Conservation (phyloP, 2,888 invertebrate genomes). For the Dexiosoma caninum region DNA sequence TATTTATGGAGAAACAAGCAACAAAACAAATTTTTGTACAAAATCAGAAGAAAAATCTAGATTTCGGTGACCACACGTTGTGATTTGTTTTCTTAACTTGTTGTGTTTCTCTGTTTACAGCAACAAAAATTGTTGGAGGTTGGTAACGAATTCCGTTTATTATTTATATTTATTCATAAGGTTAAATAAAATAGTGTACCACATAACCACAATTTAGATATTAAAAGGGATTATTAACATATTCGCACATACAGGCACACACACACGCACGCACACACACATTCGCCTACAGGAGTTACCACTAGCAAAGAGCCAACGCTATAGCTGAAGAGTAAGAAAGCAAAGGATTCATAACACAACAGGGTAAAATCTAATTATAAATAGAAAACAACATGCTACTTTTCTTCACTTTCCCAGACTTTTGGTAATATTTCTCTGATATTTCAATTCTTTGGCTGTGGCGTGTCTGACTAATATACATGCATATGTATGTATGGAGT, state of each 20-base stretch:
- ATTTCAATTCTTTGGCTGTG: neutral
- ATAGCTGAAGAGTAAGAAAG: neutral
- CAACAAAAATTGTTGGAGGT: neutral
- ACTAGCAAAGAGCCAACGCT: neutral
- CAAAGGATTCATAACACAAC: neutral
- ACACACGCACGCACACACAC: no score
- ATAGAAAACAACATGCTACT: neutral
- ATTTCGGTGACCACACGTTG: constrained; percentile 44
- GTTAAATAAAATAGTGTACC: neutral
- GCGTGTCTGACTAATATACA: neutral
- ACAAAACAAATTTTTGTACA: neutral
- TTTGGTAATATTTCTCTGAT: neutral
- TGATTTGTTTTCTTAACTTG: constrained; percentile 26
- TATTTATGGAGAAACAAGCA: neutral
- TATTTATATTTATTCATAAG: no score
- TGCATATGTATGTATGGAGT: no score
- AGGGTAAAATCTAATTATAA: neutral
- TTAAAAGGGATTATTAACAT: neutral
- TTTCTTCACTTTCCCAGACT: neutral
- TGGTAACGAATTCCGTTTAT: neutral
- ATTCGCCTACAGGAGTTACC: no score
- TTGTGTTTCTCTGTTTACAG: neutral
- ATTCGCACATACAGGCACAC: neutral
- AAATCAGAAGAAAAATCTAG: neutral
- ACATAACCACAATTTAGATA: neutral